Conservation (phyloP, 2,888 invertebrate genomes). For the Polyommatus iphigenia region DNA sequence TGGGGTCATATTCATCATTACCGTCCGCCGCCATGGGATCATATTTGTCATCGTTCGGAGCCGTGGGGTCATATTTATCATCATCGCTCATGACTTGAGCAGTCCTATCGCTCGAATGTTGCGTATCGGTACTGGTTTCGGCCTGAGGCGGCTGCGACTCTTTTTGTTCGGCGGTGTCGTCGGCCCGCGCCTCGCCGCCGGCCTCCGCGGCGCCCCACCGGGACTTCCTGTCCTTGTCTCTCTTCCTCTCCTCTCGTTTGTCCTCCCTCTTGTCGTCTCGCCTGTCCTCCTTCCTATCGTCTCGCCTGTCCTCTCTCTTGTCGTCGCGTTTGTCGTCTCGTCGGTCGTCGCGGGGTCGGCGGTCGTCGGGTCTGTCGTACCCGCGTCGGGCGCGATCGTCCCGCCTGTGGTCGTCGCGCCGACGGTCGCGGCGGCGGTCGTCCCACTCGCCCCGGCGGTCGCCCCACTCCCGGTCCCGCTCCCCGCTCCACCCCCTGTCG, state of each 20-base stretch:
- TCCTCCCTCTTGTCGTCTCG: slow-evolving; percentile 56
- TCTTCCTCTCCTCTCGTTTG: slow-evolving; percentile 59
- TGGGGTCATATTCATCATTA: slow-evolving; percentile 32
- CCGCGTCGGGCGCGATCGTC: slow-evolving; percentile 51
- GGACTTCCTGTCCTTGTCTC: slow-evolving; percentile 69
- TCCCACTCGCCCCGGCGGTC: slow-evolving; percentile 60
- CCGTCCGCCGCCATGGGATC: slow-evolving; percentile 4
- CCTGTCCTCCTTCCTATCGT: slow-evolving; percentile 58
- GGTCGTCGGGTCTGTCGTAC: slow-evolving; percentile 60
- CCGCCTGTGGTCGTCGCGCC: slow-evolving; percentile 55
- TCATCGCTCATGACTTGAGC: slow-evolving; percentile 30
- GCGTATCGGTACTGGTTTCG: not conserved
- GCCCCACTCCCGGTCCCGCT: slow-evolving; percentile 57
- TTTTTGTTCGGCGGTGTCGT: not conserved
- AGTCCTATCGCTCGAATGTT: not conserved
- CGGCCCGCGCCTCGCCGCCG: slow-evolving; percentile 13
- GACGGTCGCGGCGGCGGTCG: slow-evolving; percentile 57
- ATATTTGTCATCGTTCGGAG: slow-evolving; percentile 26
- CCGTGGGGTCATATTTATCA: slow-evolving; percentile 18
- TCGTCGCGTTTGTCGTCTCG: slow-evolving; percentile 51
- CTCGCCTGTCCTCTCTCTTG: slow-evolving; percentile 51
- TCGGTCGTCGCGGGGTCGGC: slow-evolving; percentile 46
- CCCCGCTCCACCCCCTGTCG: slow-evolving; percentile 64
- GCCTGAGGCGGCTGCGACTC: not conserved
- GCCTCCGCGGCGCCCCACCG: slow-evolving; percentile 68